These are phyloP conservation scores for Himalopsyche kuldschensis DNA, from an alignment of 2,888 invertebrate species.

Conservation along the genomic window DNA sequence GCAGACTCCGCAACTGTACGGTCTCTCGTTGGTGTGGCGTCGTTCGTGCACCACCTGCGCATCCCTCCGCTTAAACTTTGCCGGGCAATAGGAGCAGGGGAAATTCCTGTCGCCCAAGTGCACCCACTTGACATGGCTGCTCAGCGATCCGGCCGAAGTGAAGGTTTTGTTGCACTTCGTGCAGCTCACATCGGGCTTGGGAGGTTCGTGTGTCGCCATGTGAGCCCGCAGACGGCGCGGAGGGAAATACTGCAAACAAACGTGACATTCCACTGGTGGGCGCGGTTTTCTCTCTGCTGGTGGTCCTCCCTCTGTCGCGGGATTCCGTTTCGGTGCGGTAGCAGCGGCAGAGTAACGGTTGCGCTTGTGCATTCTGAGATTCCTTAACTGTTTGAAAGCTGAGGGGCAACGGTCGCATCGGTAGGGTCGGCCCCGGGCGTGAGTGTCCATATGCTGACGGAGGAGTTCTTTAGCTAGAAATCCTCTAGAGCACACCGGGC, in stretches of 20 bases:
- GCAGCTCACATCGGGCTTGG: conserved; percentile 21
- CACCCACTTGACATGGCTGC: conserved; percentile 29
- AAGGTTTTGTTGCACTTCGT: conserved; percentile 17
- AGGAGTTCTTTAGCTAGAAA: conserved; percentile 28
- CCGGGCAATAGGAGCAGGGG: conserved; percentile 20
- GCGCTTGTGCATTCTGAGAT: conserved; percentile 19
- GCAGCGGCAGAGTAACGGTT: conserved; percentile 7
- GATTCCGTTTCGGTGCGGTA: background rate
- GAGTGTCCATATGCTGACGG: conserved; percentile 27
- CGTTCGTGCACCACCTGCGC: conserved; percentile 24
- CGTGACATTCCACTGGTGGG: conserved; percentile 9
- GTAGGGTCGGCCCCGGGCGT: conserved; percentile 22
- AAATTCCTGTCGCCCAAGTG: conserved; percentile 27
- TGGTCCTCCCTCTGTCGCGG: conserved; percentile 2
- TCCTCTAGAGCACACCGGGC: conserved; percentile 10
- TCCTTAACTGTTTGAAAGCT: conserved; percentile 24
- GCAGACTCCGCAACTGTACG: conserved; percentile 41
- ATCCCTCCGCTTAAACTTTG: conserved; percentile 20
- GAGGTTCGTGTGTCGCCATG: conserved; percentile 16
- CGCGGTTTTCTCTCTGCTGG: conserved; percentile 10
- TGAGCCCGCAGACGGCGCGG: conserved; percentile 17
- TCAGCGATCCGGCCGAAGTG: conserved; percentile 16
- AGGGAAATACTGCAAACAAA: conserved; percentile 15
- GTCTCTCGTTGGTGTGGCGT: conserved; percentile 18
- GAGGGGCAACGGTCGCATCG: conserved; percentile 19